Percentiles rank a stretch among this genome's conserved stretches.
phyloP scores from a whole-genome alignment of 2,797 vertebrate species.

The Chrosomus eos region DNA sequence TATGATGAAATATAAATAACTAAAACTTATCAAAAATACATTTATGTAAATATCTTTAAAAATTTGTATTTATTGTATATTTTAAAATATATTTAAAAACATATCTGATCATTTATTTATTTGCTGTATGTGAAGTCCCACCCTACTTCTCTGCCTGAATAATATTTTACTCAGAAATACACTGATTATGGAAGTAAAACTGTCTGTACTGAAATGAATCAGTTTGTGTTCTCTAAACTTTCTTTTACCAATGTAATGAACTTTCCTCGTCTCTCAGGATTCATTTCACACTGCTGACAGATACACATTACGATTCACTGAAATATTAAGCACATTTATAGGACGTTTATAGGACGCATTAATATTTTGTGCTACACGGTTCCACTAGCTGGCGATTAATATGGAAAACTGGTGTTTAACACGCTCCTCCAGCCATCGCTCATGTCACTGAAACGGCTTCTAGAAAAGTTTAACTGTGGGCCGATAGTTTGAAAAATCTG shows the following conservation, averaged over 20 bases:
- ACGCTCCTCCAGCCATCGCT: not conserved
- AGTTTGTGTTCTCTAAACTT: not conserved
- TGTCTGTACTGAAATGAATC: not conserved
- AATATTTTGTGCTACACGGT: slow-evolving; percentile 15
- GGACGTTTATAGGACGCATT: slow-evolving; percentile 3
- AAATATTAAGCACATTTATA: slow-evolving; percentile 23
- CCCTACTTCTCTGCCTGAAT: not conserved
- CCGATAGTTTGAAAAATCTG: not conserved
- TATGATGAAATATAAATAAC: not conserved
- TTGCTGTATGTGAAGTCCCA: not conserved
- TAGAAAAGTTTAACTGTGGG: not conserved
- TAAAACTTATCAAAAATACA: not conserved
- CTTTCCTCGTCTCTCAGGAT: not conserved
- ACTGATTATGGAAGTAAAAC: not conserved
- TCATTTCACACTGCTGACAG: slow-evolving; percentile 18
- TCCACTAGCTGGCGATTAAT: not conserved
- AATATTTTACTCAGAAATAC: not conserved
- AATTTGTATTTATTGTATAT: not conserved
- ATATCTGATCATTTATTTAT: not conserved
- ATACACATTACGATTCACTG: slow-evolving; percentile 2
- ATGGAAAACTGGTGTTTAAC: not conserved
- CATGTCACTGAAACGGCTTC: not conserved
- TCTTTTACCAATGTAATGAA: too few species aligned
- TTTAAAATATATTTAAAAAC: not conserved
- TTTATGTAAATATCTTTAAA: not conserved